Conservation (phyloP, 2,113 vertebrate species). For the Muntiacus reevesi region DNA sequence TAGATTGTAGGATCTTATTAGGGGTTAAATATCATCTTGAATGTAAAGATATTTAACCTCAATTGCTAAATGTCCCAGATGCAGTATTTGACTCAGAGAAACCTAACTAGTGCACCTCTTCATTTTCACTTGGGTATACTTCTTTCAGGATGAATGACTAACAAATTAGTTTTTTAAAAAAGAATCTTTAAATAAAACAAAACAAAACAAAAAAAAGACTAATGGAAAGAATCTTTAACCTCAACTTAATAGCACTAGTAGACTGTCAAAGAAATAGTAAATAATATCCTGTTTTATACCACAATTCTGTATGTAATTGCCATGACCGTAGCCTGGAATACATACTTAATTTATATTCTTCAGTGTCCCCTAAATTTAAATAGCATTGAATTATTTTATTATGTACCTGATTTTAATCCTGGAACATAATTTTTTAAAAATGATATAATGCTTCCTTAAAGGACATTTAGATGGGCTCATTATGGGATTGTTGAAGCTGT, state of each 20-base stretch:
- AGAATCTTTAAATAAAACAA: background rate
- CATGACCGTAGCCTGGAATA: background rate
- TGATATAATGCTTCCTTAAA: background rate
- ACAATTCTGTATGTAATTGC: background rate
- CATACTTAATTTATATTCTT: background rate
- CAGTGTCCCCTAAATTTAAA: background rate
- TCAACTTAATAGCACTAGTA: background rate
- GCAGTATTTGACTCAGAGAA: background rate
- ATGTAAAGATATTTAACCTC: background rate
- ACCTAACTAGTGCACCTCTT: background rate
- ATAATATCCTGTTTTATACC: background rate
- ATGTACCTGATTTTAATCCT: background rate
- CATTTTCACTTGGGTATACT: background rate
- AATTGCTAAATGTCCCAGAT: background rate
- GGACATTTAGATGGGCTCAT: background rate
- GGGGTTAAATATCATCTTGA: background rate
- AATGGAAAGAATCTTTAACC: background rate
- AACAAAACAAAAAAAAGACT: no score
- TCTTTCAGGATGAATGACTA: background rate
- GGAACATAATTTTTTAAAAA: background rate
- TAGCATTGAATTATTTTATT: background rate
- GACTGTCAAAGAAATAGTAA: background rate
- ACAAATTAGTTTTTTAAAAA: background rate
- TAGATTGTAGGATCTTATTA: background rate
- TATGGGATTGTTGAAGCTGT: background rate